A percentile compares a stretch with the other conserved stretches of the same genome.
Conservation (phyloP, 2,113 vertebrate genomes). For the Nanorana parkeri region DNA sequence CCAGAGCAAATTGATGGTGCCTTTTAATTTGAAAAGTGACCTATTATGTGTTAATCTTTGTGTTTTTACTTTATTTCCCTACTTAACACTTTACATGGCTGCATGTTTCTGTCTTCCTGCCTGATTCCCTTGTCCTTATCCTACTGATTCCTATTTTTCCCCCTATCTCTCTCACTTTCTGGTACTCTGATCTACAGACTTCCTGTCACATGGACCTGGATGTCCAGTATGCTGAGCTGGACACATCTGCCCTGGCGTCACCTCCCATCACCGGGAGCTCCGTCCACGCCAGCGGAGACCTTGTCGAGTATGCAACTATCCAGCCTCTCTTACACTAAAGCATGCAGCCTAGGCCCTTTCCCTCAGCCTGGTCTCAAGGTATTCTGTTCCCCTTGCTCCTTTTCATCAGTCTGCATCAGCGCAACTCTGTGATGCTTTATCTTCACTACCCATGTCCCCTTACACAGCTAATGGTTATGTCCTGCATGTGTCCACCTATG, state of each 20-base stretch:
- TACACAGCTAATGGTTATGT: conserved; percentile 50
- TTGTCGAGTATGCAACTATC: conserved; percentile 95
- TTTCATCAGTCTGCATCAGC: neutral
- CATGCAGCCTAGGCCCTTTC: conserved; percentile 83
- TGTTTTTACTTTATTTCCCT: neutral
- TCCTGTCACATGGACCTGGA: conserved; percentile 85
- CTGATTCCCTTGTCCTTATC: conserved; percentile 34
- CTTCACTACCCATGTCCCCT: conserved; percentile 47
- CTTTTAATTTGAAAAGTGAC: no score
- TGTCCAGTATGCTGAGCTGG: conserved; percentile 92
- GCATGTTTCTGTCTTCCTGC: conserved; percentile 13
- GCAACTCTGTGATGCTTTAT: conserved; percentile 25
- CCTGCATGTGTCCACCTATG: conserved; percentile 15
- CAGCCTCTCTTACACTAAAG: conserved; percentile 88
- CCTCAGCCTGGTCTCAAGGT: conserved; percentile 88
- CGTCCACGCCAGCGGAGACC: conserved; percentile 83
- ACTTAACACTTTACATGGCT: conserved; percentile 1
- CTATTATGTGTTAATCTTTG: neutral
- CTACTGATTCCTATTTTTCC: conserved; percentile 49
- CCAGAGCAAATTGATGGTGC: no score
- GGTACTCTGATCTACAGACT: conserved; percentile 86
- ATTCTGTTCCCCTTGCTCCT: conserved; percentile 67
- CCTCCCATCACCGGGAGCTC: conserved; percentile 79
- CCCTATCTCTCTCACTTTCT: conserved; percentile 49
- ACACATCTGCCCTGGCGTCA: conserved; percentile 88